Evolutionary conservation across 1,140 invertebrate genomes (phyloP).

Genomic region (Drosophila setifemur): DNA sequence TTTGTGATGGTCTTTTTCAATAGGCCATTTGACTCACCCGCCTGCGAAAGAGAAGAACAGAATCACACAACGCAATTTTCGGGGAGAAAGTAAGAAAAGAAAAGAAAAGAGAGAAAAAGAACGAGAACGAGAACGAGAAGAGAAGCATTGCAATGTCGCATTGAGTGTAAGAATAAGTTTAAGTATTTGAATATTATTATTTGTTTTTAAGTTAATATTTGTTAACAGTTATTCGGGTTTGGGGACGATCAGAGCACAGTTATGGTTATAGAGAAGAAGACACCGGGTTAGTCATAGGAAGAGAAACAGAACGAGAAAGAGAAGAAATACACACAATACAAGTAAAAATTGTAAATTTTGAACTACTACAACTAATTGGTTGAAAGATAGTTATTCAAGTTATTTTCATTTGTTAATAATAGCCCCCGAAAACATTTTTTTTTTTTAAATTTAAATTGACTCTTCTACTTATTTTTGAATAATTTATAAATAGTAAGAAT

Average conservation of each 20-base stretch:
- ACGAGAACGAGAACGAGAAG: slow-evolving; percentile 38
- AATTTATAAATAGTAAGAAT: no score
- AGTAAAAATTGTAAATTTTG: slow-evolving; percentile 72
- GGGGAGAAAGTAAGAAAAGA: slow-evolving; percentile 39
- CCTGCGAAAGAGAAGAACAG: slow-evolving; percentile 81
- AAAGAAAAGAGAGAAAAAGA: slow-evolving; percentile 21
- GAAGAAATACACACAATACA: slow-evolving; percentile 76
- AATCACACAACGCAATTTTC: slow-evolving; percentile 66
- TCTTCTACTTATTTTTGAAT: no score
- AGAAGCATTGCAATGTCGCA: slow-evolving; percentile 58
- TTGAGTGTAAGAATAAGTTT: slow-evolving; percentile 44
- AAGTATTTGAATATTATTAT: slow-evolving; percentile 32
- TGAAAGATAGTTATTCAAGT: background rate
- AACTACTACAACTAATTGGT: slow-evolving; percentile 46
- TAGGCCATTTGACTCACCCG: slow-evolving; percentile 84
- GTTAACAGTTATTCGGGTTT: slow-evolving; percentile 4
- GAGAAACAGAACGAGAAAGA: slow-evolving; percentile 54
- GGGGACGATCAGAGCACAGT: slow-evolving; percentile 59
- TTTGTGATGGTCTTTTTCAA: slow-evolving; percentile 88
- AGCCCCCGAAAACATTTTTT: no score
- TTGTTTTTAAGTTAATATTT: slow-evolving; percentile 5
- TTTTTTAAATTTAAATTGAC: no score
- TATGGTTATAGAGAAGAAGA: slow-evolving; percentile 52
- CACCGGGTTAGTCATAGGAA: slow-evolving; percentile 50
- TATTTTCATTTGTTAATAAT: background rate